These are phyloP conservation scores for Cyprinodon tularosa DNA, from an alignment of 2,113 vertebrate species.

Conservation along the genomic window DNA sequence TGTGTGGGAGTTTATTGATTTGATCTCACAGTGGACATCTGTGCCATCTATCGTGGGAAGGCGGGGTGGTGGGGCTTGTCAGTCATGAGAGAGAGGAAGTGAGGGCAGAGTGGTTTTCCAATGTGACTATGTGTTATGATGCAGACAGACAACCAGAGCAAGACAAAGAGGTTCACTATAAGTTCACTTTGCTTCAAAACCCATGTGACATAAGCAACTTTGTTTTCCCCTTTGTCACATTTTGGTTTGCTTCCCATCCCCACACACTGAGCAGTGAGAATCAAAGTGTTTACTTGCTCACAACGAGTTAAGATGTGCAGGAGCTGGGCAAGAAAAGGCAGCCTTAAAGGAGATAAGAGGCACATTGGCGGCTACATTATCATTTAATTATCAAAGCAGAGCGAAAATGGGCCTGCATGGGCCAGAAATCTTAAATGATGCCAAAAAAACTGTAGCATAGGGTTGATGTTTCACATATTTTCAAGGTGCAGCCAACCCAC, in stretches of 20 bases:
- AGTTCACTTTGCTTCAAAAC: conserved; percentile 50
- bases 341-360: conserved; percentile 29
- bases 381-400: conserved; percentile 44
- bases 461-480: conserved; percentile 31
- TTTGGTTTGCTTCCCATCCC: conserved; percentile 6
- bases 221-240: conserved; percentile 8
- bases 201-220: conserved; percentile 2
- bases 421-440: conserved; percentile 35
- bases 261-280: background rate
- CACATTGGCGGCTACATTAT: conserved; percentile 40
- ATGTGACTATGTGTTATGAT: conserved; percentile 26
- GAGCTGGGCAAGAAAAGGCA: conserved; percentile 17
- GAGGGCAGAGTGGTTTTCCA: conserved; percentile 30
- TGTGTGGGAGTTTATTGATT: conserved; percentile 54
- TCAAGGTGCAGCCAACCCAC: conserved; percentile 9
- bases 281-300: conserved; percentile 10
- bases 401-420: conserved; percentile 42
- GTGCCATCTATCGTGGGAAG: conserved; percentile 52
- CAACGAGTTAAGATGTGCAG: conserved; percentile 35
- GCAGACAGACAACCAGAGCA: conserved; percentile 32
- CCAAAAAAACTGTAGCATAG: conserved; percentile 20
- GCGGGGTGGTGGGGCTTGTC: conserved; percentile 17
- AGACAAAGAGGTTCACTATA: conserved; percentile 61
- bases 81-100: conserved; percentile 42
- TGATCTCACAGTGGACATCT: conserved; percentile 65